These are phyloP conservation scores for Cryptus viduatorius DNA, from an alignment of 2,888 invertebrate species.

Conservation along the genomic window DNA sequence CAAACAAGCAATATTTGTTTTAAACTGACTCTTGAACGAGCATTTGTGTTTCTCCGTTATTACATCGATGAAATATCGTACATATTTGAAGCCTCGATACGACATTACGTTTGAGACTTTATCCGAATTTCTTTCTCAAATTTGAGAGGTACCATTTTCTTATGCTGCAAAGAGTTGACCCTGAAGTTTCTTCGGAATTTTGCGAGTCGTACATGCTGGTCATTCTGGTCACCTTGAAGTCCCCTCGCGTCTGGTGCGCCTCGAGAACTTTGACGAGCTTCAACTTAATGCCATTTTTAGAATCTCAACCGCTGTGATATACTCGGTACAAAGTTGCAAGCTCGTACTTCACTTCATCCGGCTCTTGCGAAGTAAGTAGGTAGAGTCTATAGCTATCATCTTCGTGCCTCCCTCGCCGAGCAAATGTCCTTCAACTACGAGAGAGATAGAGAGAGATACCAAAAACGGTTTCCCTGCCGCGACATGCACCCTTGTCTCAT, in stretches of 20 bases:
- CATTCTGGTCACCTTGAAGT: constrained; percentile 2
- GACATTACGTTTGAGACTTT: background rate
- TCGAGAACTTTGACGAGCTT: background rate
- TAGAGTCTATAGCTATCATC: background rate
- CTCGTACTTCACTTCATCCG: background rate
- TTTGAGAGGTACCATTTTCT: too few relatives aligned
- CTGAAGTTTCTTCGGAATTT: background rate
- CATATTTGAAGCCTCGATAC: too few relatives aligned
- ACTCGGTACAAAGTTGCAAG: background rate
- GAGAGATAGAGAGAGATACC: background rate
- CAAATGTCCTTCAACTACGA: constrained; percentile 25
- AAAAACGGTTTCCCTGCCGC: background rate
- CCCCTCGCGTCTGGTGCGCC: background rate
- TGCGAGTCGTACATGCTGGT: background rate
- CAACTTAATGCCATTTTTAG: constrained; percentile 5
- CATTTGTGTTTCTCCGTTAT: too few relatives aligned
- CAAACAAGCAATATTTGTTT: too few relatives aligned
- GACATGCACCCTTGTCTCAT: background rate
- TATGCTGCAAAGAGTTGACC: background rate
- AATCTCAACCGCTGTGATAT: background rate
- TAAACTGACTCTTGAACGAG: too few relatives aligned
- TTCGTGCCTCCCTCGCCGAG: background rate
- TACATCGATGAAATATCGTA: too few relatives aligned
- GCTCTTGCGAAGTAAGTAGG: background rate
- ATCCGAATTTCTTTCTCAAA: background rate